A percentile compares a stretch with the other conserved stretches of the same genome.
These are phyloP conservation scores for Halocynthia roretzi DNA, from an alignment of 23 tunicate species.

Conservation along the genomic window DNA sequence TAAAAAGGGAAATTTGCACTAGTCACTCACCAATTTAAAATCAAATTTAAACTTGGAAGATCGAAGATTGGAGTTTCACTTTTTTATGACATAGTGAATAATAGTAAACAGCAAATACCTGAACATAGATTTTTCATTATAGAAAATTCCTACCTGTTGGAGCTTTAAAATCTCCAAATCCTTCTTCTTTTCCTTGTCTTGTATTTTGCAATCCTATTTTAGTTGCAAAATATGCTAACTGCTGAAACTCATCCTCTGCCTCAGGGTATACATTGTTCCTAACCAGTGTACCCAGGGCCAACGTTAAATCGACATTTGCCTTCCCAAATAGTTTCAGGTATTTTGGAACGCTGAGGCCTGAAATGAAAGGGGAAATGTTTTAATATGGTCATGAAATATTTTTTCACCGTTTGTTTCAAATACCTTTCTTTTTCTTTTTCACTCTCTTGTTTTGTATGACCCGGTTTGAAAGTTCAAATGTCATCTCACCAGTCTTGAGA, in stretches of 20 bases:
- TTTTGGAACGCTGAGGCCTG: conserved; percentile 55
- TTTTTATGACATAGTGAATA: no score
- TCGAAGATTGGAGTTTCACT: no score
- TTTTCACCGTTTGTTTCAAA: background rate
- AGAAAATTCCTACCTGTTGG: background rate
- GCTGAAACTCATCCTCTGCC: conserved; percentile 84
- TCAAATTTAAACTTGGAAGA: no score
- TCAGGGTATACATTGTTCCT: conserved; percentile 72
- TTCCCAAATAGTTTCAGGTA: conserved; percentile 87
- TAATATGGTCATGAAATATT: background rate
- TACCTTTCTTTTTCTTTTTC: conserved; percentile 23
- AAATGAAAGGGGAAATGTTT: background rate
- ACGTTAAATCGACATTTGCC: conserved; percentile 75
- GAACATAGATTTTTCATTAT: no score
- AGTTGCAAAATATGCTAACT: conserved; percentile 81
- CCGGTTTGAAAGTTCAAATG: conserved; percentile 73
- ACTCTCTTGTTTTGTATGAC: conserved; percentile 7
- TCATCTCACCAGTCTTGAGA: conserved; percentile 71
- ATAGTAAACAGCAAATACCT: no score
- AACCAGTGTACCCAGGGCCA: conserved; percentile 69
- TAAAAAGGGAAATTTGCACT: no score
- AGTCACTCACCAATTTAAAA: no score
- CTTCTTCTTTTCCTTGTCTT: conserved; percentile 30
- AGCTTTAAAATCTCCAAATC: no score
- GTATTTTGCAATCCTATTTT: conserved; percentile 77